Evolutionary conservation across 2,888 invertebrate species (phyloP), one percentile per base, ranked within the genome.

Genomic region (Copidosoma aretas): DNA sequence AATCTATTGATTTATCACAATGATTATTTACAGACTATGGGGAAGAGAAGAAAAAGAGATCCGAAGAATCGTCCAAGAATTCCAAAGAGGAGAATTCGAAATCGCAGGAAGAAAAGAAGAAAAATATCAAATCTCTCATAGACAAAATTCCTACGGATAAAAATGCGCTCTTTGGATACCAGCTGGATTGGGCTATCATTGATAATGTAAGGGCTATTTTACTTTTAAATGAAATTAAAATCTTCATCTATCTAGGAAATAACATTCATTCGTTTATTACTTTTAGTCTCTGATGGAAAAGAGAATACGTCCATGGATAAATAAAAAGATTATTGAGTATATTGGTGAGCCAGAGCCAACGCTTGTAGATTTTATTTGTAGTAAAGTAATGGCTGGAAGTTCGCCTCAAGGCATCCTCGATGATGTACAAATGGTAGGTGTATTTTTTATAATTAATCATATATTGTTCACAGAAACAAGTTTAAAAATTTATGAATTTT

Each of bases 271-370:
- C 1, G 5, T 56, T 67, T 73, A 77, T 60, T 76, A 90, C 87
- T 90, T 91, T 80, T 87, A 88, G 84, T 85, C 86, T 72, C 86
- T 93, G 77, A 97, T 98, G 95, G 97, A 98, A 84, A 93, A 93
- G 83, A 91, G 98, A 84, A 97, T 99, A 82, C 91, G 96, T 73
- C 98, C 99, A 57, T 99, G 99, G 99, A 97, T 99, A 78, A 97
- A 97, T 86, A 99, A 98, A 86, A 99, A 99, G 87, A 98, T 99
- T 68, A 93, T 97, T 74, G 98, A 99, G 86, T 99, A 98, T 86
- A 98, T 99, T 82, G 98, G 99, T 49, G 99, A 99, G 86, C 98
- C 98, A 21, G 99, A 99, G 85, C 95, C 95, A 41, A 96, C 97
- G 17, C 87, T 99, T 64, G 97, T 98, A n/a, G 98, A 98, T 87